phyloP scores from a whole-genome alignment of 2,888 invertebrate genomes.

The Xestia ashworthii region DNA sequence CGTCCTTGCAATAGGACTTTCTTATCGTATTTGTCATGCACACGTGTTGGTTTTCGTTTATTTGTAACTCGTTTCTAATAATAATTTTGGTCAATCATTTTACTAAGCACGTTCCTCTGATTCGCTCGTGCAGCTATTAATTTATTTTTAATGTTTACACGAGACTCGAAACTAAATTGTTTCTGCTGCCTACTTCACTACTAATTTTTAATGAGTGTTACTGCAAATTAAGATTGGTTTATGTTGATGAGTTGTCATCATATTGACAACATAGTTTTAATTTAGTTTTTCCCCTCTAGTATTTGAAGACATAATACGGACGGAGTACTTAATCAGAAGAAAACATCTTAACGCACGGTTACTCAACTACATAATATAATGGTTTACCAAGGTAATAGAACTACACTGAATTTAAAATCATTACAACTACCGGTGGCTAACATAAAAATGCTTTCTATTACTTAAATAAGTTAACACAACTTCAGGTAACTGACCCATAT shows the following conservation, averaged over 20 bases:
- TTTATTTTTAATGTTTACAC: slow-evolving; percentile 9
- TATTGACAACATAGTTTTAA: neutral
- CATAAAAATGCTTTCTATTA: neutral
- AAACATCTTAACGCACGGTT: neutral
- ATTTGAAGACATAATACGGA: no score
- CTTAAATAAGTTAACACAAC: neutral
- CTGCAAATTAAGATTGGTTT: neutral
- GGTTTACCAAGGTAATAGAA: neutral
- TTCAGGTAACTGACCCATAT: slow-evolving; percentile 26
- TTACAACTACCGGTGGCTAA: no score
- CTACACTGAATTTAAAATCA: neutral
- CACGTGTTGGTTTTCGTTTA: slow-evolving; percentile 47
- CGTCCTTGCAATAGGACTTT: slow-evolving; percentile 30
- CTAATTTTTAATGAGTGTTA: neutral
- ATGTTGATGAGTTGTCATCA: neutral
- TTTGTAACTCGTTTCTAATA: slow-evolving; percentile 45
- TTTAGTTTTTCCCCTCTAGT: neutral
- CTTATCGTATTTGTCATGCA: slow-evolving; percentile 31
- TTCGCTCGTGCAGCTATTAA: slow-evolving; percentile 18
- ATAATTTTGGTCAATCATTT: slow-evolving; percentile 40
- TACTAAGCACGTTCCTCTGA: slow-evolving; percentile 28
- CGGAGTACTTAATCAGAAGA: no score
- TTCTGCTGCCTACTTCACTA: neutral
- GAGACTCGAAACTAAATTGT: neutral
- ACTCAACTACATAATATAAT: neutral